A percentile compares a stretch with the other conserved stretches of the same genome.
phyloP scores from a whole-genome alignment of 2,888 invertebrate species.

The Aphodius sticticus region DNA sequence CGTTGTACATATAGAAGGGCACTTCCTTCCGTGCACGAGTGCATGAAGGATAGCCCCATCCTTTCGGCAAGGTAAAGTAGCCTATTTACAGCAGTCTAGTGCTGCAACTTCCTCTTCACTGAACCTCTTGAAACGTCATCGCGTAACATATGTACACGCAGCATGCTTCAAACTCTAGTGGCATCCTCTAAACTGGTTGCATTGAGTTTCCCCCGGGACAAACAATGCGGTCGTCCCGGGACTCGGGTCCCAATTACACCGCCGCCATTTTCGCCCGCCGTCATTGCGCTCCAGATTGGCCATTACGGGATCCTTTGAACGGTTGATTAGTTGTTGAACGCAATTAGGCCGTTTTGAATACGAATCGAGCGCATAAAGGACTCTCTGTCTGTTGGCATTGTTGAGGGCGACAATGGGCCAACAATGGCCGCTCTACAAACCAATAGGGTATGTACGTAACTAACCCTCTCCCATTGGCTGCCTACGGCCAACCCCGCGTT shows the following conservation, averaged over 20 bases:
- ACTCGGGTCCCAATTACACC: conserved; percentile 43
- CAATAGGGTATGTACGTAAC: conserved; percentile 53
- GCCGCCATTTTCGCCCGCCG: conserved; percentile 48
- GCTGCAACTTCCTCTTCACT: not conserved
- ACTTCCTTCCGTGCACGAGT: not conserved
- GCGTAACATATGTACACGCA: not conserved
- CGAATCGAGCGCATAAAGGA: conserved; percentile 48
- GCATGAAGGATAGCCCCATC: not conserved
- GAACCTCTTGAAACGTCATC: not conserved
- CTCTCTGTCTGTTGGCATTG: conserved; percentile 6
- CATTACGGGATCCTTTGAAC: conserved; percentile 48
- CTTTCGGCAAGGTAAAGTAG: not conserved
- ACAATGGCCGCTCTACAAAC: conserved; percentile 56
- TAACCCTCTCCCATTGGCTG: conserved; percentile 55
- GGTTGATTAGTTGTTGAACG: conserved; percentile 57
- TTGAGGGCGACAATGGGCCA: conserved; percentile 51
- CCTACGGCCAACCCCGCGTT: conserved; percentile 54
- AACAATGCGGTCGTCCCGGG: conserved; percentile 38
- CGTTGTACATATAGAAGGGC: not conserved
- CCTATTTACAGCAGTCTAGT: not conserved
- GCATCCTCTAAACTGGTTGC: not conserved
- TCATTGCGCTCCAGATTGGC: conserved; percentile 44
- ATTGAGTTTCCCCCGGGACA: conserved; percentile 6
- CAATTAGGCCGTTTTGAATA: conserved; percentile 50
- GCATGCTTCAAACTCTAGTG: not conserved